A percentile compares a stretch with the other conserved stretches of the same genome.
Conservation (phyloP, 92 coral and sea anemone genomes). For the Isaurus tuberculatus region DNA sequence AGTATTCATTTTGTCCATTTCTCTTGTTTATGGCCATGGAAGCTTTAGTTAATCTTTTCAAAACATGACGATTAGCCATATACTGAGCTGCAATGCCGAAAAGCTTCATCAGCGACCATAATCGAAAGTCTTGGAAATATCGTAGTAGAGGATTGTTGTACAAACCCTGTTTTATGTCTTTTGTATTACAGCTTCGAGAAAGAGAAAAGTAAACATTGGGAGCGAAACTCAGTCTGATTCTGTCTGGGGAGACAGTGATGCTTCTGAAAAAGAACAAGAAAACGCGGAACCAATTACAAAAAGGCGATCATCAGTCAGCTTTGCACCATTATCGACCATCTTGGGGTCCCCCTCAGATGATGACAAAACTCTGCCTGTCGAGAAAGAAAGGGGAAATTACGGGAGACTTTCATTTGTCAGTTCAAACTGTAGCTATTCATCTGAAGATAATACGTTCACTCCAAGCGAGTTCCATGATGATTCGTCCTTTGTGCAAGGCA, state of each 20-base stretch:
- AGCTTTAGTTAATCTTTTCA: too few relatives aligned
- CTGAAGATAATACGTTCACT: conserved; percentile 57
- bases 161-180: not conserved
- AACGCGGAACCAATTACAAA: conserved; percentile 50
- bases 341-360: conserved; percentile 53
- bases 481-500: too few relatives aligned
- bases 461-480: conserved; percentile 53
- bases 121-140: too few relatives aligned
- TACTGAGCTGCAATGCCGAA: too few relatives aligned
- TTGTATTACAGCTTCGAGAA: conserved; percentile 27
- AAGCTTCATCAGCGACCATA: too few relatives aligned
- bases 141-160: too few relatives aligned
- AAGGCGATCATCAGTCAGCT: conserved; percentile 81
- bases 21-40: too few relatives aligned
- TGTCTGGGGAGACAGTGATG: conserved; percentile 47
- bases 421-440: conserved; percentile 40
- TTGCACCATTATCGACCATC: conserved; percentile 73
- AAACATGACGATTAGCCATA: too few relatives aligned
- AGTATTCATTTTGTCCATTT: too few relatives aligned
- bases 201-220: conserved; percentile 54
- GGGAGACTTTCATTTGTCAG: conserved; percentile 52
- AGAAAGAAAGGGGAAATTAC: conserved; percentile 4
- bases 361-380: conserved; percentile 20
- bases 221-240: not conserved
- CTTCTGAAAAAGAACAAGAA: conserved; percentile 53